Evolutionary conservation across 2,888 invertebrate species (phyloP).

Genomic region (Parapristionchus giblindavisi): DNA sequence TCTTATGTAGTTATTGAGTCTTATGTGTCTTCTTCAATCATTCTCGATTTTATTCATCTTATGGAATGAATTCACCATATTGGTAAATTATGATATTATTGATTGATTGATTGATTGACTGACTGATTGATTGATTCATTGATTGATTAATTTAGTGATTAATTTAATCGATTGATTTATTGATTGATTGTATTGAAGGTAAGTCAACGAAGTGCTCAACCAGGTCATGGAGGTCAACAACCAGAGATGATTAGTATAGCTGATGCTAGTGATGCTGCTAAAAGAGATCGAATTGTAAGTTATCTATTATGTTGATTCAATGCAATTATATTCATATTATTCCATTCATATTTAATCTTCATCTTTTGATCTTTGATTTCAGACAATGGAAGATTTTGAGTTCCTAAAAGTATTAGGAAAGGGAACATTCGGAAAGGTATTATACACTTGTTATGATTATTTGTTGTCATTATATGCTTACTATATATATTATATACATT

Average conservation of each 20-base stretch:
- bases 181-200: not conserved
- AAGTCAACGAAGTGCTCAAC: slow-evolving; percentile 47
- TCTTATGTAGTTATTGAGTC: too few species aligned
- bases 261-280: slow-evolving; percentile 57
- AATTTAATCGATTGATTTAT: not conserved
- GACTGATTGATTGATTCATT: not conserved
- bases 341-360: not conserved
- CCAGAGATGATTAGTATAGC: slow-evolving; percentile 54
- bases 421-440: slow-evolving; percentile 88
- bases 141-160: not conserved
- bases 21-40: too few species aligned
- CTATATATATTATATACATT: not conserved
- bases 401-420: slow-evolving; percentile 78
- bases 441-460: not conserved
- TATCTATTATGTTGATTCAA: too few species aligned
- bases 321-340: too few species aligned
- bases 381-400: slow-evolving; percentile 90
- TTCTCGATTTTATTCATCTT: too few species aligned
- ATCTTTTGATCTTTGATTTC: slow-evolving; percentile 28
- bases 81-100: too few species aligned
- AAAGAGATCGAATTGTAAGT: slow-evolving; percentile 59
- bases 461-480: not conserved
- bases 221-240: slow-evolving; percentile 27
- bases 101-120: too few species aligned
- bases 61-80: too few species aligned